Base-by-base conservation (phyloP, 1,140 invertebrate genomes). In the Trypoxylus dichotomus region DNA sequence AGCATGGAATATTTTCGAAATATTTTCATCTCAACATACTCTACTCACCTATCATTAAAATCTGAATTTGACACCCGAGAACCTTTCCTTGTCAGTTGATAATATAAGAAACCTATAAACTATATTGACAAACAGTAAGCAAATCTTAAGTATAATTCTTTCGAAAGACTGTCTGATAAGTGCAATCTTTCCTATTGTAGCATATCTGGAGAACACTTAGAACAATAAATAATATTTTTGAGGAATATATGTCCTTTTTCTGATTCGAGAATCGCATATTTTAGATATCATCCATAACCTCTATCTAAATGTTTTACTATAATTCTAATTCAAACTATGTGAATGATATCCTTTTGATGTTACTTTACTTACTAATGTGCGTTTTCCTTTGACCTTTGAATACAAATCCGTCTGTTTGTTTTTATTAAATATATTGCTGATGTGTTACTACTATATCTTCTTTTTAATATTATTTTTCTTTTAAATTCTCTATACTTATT, bases 391-490 rank as follows among this genome's bases (percentile, higher is more conserved):
- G 6, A 24, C 24, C 2, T 68, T 68, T 68, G 27, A 58, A 68
- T 13, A 27, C 27, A 24, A 68, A 68, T 68, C 11, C 47, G 47
- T 54, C 47, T 54, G 7, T 54, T 10, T 68, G 60, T 27, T 68
- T 27, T 11, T 25, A 27, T 11, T 29, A 63, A 24, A 68, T 29
- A 29, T 5, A 68, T 3, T 32, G 29, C 32, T 37, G 32, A 37
- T 37, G 10, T 37, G 5, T 37, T 29, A 68, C 10, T 29, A 27
- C 3, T 68, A 27, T 13, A 25, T 15, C 27, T 68, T 13, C 27
- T 27, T 27, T 68, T 68, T 68, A 25, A 68, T 68, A 11, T 68
- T n/a, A n/a, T n/a, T n/a, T n/a, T n/a, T n/a, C n/a, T 68, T 68
- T 13, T 58, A 21, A 68, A 27, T 27, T 68, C 13, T 27, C 27